Evolutionary conservation across 2,797 vertebrate species (phyloP).

Genomic region (Myripristis jacobus): DNA sequence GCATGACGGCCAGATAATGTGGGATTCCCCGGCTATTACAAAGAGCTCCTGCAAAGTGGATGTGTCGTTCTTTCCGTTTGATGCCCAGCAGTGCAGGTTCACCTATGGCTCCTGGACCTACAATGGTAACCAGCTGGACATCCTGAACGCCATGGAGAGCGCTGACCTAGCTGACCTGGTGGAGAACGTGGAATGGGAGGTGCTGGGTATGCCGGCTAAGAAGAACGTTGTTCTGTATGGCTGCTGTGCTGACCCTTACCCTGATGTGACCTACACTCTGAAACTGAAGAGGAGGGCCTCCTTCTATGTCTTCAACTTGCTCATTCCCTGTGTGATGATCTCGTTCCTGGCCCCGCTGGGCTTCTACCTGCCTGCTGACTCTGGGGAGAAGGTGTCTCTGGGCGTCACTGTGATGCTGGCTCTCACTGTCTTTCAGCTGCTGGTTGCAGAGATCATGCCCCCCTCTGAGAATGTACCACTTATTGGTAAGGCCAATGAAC

Average conservation of each 20-base stretch:
- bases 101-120: constrained; percentile 96
- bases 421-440: constrained; percentile 93
- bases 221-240: constrained; percentile 89
- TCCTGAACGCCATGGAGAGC: constrained; percentile 81
- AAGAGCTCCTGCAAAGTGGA: constrained; percentile 96
- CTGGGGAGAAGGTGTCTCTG: constrained; percentile 93
- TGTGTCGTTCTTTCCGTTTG: constrained; percentile 93
- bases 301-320: constrained; percentile 93
- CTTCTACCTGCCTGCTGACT: constrained; percentile 94
- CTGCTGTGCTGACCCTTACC: constrained; percentile 95
- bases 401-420: constrained; percentile 94
- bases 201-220: constrained; percentile 90
- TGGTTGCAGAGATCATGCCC: constrained; percentile 95
- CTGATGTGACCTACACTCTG: constrained; percentile 92
- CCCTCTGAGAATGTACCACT: constrained; percentile 93
- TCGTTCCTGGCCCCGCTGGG: constrained; percentile 93
- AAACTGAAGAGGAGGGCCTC: constrained; percentile 89
- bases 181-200: constrained; percentile 94
- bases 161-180: constrained; percentile 91
- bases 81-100: constrained; percentile 89
- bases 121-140: constrained; percentile 92
- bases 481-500: constrained; percentile 85
- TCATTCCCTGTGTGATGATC: constrained; percentile 94
- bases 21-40: constrained; percentile 93
- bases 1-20: constrained; percentile 88